Evolutionary conservation across 1,140 invertebrate genomes (phyloP).

Genomic region (Octopus bimaculoides): DNA sequence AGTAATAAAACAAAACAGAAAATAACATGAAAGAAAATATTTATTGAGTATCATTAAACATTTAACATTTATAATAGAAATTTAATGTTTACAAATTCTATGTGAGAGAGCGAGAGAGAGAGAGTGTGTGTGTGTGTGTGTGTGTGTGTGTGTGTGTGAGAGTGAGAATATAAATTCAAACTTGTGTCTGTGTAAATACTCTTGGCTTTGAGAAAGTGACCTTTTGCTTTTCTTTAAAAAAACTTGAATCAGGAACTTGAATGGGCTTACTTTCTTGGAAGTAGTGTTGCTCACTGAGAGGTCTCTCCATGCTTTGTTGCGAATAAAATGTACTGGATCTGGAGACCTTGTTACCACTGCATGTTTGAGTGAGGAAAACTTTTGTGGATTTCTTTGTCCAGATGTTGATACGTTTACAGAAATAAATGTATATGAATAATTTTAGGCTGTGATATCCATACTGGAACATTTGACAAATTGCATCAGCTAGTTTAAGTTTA

Average conservation of each 20-base stretch:
- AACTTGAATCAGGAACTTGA: neutral
- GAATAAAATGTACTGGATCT: neutral
- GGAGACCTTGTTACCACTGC: neutral
- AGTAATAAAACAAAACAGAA: too few relatives aligned
- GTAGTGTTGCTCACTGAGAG: neutral
- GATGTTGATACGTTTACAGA: neutral
- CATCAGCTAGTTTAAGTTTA: conserved; percentile 11
- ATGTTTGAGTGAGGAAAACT: neutral
- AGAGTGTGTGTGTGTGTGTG: too few relatives aligned
- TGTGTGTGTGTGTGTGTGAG: too few relatives aligned
- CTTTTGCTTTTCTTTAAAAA: neutral
- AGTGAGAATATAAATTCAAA: neutral
- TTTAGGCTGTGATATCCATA: conserved; percentile 5
- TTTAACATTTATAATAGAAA: too few relatives aligned
- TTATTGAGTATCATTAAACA: too few relatives aligned
- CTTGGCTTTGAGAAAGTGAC: neutral
- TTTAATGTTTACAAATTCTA: too few relatives aligned
- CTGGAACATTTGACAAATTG: neutral
- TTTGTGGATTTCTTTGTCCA: conserved; percentile 6
- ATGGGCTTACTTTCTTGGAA: neutral
- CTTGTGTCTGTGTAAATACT: neutral
- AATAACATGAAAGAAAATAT: too few relatives aligned
- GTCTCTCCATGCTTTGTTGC: neutral
- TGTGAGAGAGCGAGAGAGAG: too few relatives aligned
- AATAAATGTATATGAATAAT: neutral